phyloP scores from a whole-genome alignment of 2,113 vertebrate species.

The Acanthochromis polyacanthus region DNA sequence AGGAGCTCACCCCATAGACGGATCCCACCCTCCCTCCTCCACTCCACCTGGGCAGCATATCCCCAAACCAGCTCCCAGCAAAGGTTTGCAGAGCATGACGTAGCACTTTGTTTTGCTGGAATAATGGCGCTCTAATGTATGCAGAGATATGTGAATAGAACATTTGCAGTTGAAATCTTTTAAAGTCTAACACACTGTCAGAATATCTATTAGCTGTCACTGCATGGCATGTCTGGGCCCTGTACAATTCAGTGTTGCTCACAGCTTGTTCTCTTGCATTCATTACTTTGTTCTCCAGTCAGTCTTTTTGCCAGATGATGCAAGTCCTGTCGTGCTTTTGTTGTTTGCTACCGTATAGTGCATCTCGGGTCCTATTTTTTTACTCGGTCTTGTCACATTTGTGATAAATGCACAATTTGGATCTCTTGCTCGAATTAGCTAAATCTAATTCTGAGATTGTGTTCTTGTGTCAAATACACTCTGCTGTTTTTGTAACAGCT shows the following conservation, averaged over 20 bases:
- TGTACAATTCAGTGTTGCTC: constrained; percentile 26
- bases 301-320: constrained; percentile 24
- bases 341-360: background rate
- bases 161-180: constrained; percentile 14
- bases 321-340: background rate
- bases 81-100: constrained; percentile 83
- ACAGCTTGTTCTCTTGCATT: constrained; percentile 37
- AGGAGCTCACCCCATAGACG: constrained; percentile 83
- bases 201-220: constrained; percentile 19
- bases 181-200: background rate
- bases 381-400: background rate
- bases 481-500: background rate
- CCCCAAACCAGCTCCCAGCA: constrained; percentile 86
- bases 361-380: background rate
- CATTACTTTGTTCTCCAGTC: constrained; percentile 35
- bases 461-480: background rate
- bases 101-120: background rate
- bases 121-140: background rate
- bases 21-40: constrained; percentile 78
- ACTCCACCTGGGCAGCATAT: constrained; percentile 82
- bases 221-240: background rate
- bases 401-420: background rate
- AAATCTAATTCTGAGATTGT: background rate
- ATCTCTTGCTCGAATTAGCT: background rate
- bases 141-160: background rate